Conservation (phyloP, 1,140 invertebrate species). For the Pygmarrhopalites habei region DNA sequence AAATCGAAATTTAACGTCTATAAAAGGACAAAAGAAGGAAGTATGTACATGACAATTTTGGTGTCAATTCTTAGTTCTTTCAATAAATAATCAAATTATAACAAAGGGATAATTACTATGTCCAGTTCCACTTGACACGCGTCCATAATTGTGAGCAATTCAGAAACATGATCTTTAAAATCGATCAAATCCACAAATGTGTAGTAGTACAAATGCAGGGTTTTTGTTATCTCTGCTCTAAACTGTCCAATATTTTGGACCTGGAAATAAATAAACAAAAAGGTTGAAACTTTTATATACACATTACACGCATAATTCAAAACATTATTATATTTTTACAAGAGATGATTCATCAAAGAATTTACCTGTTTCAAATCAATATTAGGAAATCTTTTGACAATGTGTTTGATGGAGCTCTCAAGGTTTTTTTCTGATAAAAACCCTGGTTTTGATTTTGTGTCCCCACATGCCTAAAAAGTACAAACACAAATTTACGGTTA, state of each 20-base stretch:
- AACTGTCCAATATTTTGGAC: conserved; percentile 75
- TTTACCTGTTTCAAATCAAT: conserved; percentile 78
- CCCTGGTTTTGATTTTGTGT: conserved; percentile 93
- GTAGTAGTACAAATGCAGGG: conserved; percentile 93
- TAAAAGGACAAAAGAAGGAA: too few species aligned
- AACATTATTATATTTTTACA: not conserved
- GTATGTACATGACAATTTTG: too few species aligned
- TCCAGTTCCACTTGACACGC: conserved; percentile 90
- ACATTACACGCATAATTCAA: not conserved
- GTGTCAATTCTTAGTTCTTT: too few species aligned
- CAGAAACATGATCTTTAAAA: conserved; percentile 96
- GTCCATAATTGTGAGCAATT: conserved; percentile 95
- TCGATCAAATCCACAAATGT: conserved; percentile 99
- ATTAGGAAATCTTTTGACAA: conserved; percentile 90
- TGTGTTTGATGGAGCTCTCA: conserved; percentile 90
- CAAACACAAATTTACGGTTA: too few species aligned
- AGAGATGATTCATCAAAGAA: not conserved
- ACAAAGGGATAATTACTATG: conserved; percentile 73
- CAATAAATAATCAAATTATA: conserved; percentile 24
- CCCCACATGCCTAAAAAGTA: conserved; percentile 87
- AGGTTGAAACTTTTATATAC: not conserved
- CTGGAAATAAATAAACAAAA: conserved; percentile 39
- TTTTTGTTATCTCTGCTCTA: conserved; percentile 90
- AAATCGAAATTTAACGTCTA: conserved; percentile 90
- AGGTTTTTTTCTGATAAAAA: conserved; percentile 93